phyloP scores from a whole-genome alignment of 2,888 invertebrate genomes.

The Agriopis marginaria region DNA sequence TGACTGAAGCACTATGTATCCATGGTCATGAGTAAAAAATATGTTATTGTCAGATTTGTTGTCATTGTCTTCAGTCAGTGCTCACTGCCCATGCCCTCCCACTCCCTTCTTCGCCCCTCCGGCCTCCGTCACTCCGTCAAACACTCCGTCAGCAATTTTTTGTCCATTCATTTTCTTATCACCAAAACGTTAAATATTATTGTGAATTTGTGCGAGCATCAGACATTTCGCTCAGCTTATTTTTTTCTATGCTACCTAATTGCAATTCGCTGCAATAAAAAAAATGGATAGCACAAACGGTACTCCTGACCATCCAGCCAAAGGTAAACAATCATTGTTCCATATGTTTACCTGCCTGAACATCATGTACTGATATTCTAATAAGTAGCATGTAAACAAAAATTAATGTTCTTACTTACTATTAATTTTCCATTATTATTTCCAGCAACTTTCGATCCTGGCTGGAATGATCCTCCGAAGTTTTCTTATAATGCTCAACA shows the following conservation, averaged over 20 bases:
- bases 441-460: conserved; percentile 79
- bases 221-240: neutral
- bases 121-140: no score
- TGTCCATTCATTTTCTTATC: no score
- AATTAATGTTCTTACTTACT: neutral
- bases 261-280: neutral
- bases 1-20: no score
- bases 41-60: no score
- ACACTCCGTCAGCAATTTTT: no score
- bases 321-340: conserved; percentile 51
- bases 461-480: conserved; percentile 87
- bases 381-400: no score
- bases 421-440: neutral
- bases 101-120: no score
- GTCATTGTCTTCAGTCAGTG: no score
- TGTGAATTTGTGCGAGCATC: neutral
- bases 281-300: conserved; percentile 36
- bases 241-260: neutral
- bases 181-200: neutral
- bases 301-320: conserved; percentile 53
- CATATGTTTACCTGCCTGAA: conserved; percentile 9
- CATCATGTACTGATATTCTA: neutral
- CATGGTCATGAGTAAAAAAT: no score
- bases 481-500: conserved; percentile 77
- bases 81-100: no score